Percentiles rank a stretch among this genome's conserved stretches.
These are phyloP conservation scores for Riparia riparia DNA, from an alignment of 2,113 vertebrate species.

Conservation along the genomic window DNA sequence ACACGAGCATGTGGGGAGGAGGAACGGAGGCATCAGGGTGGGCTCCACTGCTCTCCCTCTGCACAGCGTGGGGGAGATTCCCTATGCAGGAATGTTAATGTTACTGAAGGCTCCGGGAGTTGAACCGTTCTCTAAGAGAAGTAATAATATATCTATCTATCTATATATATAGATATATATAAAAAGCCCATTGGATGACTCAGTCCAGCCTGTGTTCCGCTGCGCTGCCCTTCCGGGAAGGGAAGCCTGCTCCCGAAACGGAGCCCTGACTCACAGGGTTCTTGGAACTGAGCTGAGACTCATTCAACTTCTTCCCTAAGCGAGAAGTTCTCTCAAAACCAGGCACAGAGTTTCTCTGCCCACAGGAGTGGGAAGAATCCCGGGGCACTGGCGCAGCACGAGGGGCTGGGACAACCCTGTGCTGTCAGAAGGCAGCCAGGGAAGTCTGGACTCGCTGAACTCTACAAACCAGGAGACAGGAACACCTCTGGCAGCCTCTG, in stretches of 20 bases:
- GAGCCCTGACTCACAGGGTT: slow-evolving; percentile 46
- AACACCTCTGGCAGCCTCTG: neutral
- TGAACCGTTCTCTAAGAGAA: neutral
- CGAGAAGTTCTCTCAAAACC: neutral
- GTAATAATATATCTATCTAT: neutral
- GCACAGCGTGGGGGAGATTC: neutral
- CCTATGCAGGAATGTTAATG: neutral
- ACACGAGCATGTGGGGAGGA: neutral
- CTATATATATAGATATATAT: neutral
- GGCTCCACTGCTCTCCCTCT: neutral
- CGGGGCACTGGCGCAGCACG: fast-evolving
- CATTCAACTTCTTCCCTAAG: neutral
- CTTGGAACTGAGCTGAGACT: neutral
- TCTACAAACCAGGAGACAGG: neutral
- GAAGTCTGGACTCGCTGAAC: fast-evolving
- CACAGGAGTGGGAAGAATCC: neutral
- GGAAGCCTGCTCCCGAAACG: slow-evolving; percentile 29
- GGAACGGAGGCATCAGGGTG: fast-evolving
- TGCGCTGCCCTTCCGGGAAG: slow-evolving; percentile 13
- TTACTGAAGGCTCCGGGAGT: neutral
- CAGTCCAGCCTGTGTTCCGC: neutral
- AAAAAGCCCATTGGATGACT: neutral
- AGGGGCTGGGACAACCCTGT: neutral
- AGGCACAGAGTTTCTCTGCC: neutral
- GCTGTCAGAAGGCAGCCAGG: fast-evolving